Percentiles rank a stretch among this genome's conserved stretches.
These are phyloP conservation scores for Eriosoma lanigerum DNA, from an alignment of 1,140 invertebrate species.

Conservation along the genomic window DNA sequence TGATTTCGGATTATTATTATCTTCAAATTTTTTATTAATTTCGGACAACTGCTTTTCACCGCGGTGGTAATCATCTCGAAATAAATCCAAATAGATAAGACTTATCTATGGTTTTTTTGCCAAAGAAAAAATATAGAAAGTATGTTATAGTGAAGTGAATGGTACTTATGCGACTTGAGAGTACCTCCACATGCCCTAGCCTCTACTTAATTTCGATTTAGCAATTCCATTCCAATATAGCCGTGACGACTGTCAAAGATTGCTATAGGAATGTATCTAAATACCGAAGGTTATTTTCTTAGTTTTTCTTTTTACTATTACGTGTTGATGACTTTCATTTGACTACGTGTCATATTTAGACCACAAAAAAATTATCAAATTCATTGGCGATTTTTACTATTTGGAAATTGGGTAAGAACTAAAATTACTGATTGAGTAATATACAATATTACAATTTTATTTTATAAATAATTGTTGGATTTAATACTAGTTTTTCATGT, in stretches of 20 bases:
- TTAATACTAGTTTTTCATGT: too few relatives aligned
- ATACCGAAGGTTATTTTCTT: constrained; percentile 30
- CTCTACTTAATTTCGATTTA: not conserved
- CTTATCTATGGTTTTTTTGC: too few relatives aligned
- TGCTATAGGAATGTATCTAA: not conserved
- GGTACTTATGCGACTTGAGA: not conserved
- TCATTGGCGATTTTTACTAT: not conserved
- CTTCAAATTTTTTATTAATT: too few relatives aligned
- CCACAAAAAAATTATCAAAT: not conserved
- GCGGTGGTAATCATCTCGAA: too few relatives aligned
- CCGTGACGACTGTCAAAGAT: constrained; percentile 17
- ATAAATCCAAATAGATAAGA: too few relatives aligned
- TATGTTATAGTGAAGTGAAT: too few relatives aligned
- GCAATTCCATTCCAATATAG: not conserved
- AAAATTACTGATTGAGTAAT: not conserved
- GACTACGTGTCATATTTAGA: not conserved
- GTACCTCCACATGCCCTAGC: not conserved
- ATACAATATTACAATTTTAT: too few relatives aligned
- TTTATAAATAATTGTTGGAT: too few relatives aligned
- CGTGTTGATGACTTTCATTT: not conserved
- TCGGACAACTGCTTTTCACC: too few relatives aligned
- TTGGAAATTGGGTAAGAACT: constrained; percentile 28
- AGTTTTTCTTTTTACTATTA: not conserved
- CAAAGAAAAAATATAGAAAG: too few relatives aligned
- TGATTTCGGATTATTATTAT: too few relatives aligned